Evolutionary conservation across 2,797 vertebrate species (phyloP).

Genomic region (Hipposideros larvatus): DNA sequence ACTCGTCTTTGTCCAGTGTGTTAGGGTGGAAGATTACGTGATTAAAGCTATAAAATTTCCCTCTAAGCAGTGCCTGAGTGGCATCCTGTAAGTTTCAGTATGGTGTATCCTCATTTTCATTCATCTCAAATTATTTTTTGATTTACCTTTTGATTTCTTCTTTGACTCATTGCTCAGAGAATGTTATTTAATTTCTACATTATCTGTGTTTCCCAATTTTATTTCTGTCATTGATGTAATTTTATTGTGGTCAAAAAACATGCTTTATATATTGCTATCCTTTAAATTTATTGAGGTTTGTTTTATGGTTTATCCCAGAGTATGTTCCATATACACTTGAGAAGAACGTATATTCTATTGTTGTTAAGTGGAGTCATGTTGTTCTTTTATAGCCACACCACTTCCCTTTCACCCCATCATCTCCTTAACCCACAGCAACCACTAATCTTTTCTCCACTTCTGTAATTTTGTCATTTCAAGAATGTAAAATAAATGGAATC

Average conservation of each 20-base stretch:
- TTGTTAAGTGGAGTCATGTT: neutral
- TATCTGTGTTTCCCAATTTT: neutral
- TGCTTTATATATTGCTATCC: neutral
- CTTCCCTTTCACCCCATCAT: neutral
- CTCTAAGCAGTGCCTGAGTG: neutral
- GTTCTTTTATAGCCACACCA: neutral
- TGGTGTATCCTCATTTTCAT: neutral
- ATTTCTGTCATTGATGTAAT: neutral
- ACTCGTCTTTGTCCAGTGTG: neutral
- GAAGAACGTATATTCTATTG: neutral
- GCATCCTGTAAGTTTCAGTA: neutral
- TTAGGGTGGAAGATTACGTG: neutral
- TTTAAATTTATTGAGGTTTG: neutral
- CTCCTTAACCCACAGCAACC: neutral
- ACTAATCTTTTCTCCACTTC: neutral
- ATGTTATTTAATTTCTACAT: neutral
- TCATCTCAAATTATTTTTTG: neutral
- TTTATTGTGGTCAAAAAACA: neutral
- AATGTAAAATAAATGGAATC: neutral
- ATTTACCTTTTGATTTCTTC: neutral
- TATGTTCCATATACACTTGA: neutral
- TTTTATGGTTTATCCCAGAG: neutral
- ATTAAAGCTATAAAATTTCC: neutral
- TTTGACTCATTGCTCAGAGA: neutral
- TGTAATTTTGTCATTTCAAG: neutral